phyloP scores from a whole-genome alignment of 2,113 vertebrate genomes.

The Entomyzon cyanotis region DNA sequence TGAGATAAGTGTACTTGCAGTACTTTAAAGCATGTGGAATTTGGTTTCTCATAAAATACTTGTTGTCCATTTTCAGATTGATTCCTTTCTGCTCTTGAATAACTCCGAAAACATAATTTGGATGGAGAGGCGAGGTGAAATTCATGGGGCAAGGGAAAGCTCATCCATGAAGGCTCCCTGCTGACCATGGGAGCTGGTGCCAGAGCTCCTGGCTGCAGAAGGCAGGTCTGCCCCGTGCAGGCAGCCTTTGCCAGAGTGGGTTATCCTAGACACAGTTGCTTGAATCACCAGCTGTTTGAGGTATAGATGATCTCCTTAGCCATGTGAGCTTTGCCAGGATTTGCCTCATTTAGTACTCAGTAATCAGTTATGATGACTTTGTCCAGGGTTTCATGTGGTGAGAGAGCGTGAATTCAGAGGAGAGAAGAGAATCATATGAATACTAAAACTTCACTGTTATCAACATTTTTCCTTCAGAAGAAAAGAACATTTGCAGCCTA shows the following conservation, averaged over 20 bases:
- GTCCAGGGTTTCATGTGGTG: background rate
- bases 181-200: background rate
- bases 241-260: background rate
- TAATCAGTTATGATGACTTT: background rate
- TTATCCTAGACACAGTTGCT: background rate
- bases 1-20: background rate
- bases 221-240: background rate
- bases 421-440: background rate
- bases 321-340: background rate
- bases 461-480: background rate
- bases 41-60: background rate
- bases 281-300: background rate
- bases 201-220: background rate
- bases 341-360: background rate
- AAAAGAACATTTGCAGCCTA: background rate
- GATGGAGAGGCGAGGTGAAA: background rate
- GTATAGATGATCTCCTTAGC: background rate
- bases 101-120: background rate
- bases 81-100: background rate
- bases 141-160: background rate
- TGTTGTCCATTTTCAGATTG: background rate
- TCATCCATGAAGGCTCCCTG: background rate
- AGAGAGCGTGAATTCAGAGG: background rate
- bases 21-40: background rate
- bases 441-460: background rate